A percentile compares a stretch with the other conserved stretches of the same genome.
Conservation (phyloP, 2,888 invertebrate species). For the Conistra vaccinii region DNA sequence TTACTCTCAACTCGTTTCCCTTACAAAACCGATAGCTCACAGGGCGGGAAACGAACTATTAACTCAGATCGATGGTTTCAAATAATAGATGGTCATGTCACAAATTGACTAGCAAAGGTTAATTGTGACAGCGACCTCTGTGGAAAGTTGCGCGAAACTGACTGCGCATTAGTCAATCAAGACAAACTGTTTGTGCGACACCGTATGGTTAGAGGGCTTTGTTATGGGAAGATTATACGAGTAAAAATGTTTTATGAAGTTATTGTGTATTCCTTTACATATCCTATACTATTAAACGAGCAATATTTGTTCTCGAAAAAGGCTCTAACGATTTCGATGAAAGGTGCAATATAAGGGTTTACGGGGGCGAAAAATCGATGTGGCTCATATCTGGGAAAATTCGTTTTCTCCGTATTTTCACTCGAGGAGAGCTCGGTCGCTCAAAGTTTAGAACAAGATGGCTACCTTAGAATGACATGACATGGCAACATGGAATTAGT, state of each 20-base stretch:
- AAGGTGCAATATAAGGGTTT: no score
- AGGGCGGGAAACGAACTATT: slow-evolving; percentile 45
- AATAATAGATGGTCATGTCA: slow-evolving; percentile 71
- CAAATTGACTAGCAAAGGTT: slow-evolving; percentile 71
- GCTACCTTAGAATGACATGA: no score
- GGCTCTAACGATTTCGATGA: no score
- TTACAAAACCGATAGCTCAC: slow-evolving; percentile 28
- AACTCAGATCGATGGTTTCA: slow-evolving; percentile 59
- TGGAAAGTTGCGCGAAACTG: slow-evolving; percentile 70
- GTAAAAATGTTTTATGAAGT: slow-evolving; percentile 4
- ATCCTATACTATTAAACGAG: no score
- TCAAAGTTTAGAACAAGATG: no score
- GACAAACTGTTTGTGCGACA: slow-evolving; percentile 56
- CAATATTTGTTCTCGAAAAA: no score
- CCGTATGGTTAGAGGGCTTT: slow-evolving; percentile 27
- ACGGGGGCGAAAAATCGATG: no score
- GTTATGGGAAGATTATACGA: slow-evolving; percentile 29
- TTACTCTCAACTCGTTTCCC: slow-evolving; percentile 13
- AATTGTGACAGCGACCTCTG: slow-evolving; percentile 66
- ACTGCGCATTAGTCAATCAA: slow-evolving; percentile 71
- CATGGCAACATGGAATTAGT: no score
- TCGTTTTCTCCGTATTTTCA: no score
- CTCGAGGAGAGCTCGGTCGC: no score
- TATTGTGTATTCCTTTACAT: no score
- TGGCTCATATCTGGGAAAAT: no score